Conservation (phyloP, 2,888 invertebrate genomes). For the Tromatobia lineatoria region DNA sequence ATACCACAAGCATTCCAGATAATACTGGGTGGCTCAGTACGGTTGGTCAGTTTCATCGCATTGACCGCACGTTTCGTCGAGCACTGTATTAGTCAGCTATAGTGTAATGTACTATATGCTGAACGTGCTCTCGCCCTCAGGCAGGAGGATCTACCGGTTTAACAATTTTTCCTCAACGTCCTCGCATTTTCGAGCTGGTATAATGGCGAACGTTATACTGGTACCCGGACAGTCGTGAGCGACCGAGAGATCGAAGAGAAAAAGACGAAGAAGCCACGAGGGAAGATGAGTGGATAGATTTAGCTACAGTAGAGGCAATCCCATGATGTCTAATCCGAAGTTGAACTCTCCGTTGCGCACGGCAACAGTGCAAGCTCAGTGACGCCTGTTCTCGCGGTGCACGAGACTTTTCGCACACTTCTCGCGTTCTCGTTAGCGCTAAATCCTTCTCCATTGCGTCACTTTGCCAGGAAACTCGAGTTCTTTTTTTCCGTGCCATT, state of each 20-base stretch:
- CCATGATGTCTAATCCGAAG: slow-evolving; percentile 53
- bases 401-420: slow-evolving; percentile 61
- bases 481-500: slow-evolving; percentile 27
- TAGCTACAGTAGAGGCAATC: slow-evolving; percentile 37
- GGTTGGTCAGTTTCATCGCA: slow-evolving; percentile 19
- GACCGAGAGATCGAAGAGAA: slow-evolving; percentile 15
- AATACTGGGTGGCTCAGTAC: slow-evolving; percentile 16
- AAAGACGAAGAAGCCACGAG: slow-evolving; percentile 20
- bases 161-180: slow-evolving; percentile 54
- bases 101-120: slow-evolving; percentile 27
- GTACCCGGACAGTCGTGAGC: slow-evolving; percentile 16
- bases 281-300: slow-evolving; percentile 57
- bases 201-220: slow-evolving; percentile 49
- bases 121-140: slow-evolving; percentile 25
- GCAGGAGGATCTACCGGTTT: slow-evolving; percentile 60
- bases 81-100: slow-evolving; percentile 26
- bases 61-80: slow-evolving; percentile 24
- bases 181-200: slow-evolving; percentile 54
- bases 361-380: slow-evolving; percentile 60
- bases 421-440: slow-evolving; percentile 63
- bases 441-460: slow-evolving; percentile 63
- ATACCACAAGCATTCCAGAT: neutral
- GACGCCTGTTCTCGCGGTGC: slow-evolving; percentile 52
- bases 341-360: slow-evolving; percentile 57
- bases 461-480: slow-evolving; percentile 63